Evolutionary conservation across 2,888 invertebrate genomes (phyloP), one percentile per base, ranked within the genome.

Genomic region (Nudaria mundana): DNA sequence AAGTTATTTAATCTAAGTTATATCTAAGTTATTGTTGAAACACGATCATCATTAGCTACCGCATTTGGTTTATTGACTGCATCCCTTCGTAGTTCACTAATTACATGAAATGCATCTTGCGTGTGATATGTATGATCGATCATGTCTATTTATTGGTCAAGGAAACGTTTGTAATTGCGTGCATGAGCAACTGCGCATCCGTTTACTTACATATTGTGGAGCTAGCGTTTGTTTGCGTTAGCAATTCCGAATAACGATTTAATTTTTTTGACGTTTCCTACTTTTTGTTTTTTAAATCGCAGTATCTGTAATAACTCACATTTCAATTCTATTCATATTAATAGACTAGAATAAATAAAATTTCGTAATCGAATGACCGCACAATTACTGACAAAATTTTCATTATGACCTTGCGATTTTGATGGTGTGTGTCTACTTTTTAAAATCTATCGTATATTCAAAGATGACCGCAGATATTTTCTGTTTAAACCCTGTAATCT

Each of bases 121-220:
- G 32, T 40, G 35, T 41, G 34, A 37, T n/a, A n/a, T n/a, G n/a
- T n/a, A n/a, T n/a, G n/a, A n/a, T n/a, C n/a, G n/a, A n/a, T n/a
- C n/a, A n/a, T n/a, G n/a, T 47, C 38, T 30, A 46, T 57, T 43
- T 41, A 28, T 41, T 52, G 45, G 44, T 39, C 47, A 52, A 61
- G 62, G 47, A 55, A 57, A 48, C 44, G 14, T 8, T 11, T 20
- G 20, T 43, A 54, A 61, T 45, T 48, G 47, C 43, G 55, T 24
- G 48, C 47, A 48, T 58, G 46, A n/a, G 47, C 42, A 48, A 48
- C 46, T n/a, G 48, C 42, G 18, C 52, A 59, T 61, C 58, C 50
- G 53, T 43, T n/a, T 54, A 52, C 46, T 39, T 42, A 46, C 42
- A 44, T 50, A 52, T 48, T 59, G 40, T 51, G 29, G 38, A 44